These are phyloP conservation scores for Parapristionchus giblindavisi DNA, from an alignment of 2,888 invertebrate species.

Conservation along the genomic window DNA sequence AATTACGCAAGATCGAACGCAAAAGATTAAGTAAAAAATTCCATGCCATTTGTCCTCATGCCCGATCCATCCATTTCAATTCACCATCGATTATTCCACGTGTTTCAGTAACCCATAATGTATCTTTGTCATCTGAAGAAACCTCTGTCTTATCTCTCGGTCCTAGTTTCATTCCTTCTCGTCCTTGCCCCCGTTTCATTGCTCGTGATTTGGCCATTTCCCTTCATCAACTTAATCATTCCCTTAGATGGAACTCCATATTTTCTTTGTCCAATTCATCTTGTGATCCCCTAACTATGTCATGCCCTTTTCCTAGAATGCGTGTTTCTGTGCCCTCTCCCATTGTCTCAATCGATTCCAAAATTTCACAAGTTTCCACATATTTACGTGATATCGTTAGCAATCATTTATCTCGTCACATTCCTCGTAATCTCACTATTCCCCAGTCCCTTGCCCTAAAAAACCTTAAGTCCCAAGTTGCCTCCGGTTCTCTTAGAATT, in stretches of 20 bases:
- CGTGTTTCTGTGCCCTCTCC: neutral
- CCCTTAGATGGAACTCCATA: neutral
- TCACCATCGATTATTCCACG: no score
- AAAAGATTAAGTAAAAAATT: neutral
- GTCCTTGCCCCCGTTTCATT: neutral
- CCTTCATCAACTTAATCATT: neutral
- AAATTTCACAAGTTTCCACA: neutral
- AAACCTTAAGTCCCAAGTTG: neutral
- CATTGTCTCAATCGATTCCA: neutral
- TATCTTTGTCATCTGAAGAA: neutral
- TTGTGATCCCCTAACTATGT: neutral
- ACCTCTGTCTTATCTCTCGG: neutral
- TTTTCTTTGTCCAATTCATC: neutral
- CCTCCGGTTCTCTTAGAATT: neutral
- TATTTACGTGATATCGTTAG: neutral
- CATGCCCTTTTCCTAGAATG: neutral
- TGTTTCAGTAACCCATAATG: neutral
- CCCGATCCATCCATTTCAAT: no score
- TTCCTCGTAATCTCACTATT: neutral
- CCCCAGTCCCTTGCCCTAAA: neutral
- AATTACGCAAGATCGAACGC: neutral
- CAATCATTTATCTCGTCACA: slow-evolving; percentile 6
- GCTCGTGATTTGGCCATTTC: neutral
- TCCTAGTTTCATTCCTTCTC: neutral
- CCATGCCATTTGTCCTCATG: neutral